A percentile compares a stretch with the other conserved stretches of the same genome.
phyloP scores from a whole-genome alignment of 1,140 invertebrate species.

The Propsilocerus akamusi region DNA sequence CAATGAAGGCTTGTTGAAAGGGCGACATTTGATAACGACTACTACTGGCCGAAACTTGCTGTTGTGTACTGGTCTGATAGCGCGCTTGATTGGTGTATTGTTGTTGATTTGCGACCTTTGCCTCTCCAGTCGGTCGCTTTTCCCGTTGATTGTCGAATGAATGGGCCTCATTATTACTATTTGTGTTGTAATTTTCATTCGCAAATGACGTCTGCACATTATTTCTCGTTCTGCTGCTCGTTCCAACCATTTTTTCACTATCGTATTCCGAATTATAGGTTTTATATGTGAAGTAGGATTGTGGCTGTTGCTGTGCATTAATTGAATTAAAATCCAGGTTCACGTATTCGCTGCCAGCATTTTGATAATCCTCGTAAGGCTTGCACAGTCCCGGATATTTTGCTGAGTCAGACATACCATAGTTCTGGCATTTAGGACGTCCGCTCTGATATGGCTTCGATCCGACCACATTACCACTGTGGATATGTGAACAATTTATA shows the following conservation, averaged over 20 bases:
- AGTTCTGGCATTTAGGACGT: constrained; percentile 44
- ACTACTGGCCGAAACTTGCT: no score
- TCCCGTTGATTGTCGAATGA: not conserved
- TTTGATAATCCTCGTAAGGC: constrained; percentile 10
- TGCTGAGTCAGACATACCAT: constrained; percentile 44
- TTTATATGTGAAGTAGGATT: not conserved
- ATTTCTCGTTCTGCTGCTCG: not conserved
- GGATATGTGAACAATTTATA: constrained; percentile 11
- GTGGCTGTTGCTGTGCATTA: constrained; percentile 13
- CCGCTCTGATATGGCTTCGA: constrained; percentile 54
- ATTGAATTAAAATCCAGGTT: constrained; percentile 16
- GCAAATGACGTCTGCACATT: not conserved
- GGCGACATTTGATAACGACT: not conserved
- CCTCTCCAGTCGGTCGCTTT: no score
- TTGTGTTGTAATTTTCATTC: not conserved
- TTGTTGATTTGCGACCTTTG: not conserved
- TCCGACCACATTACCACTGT: constrained; percentile 56
- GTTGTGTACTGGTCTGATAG: not conserved
- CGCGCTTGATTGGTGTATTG: not conserved
- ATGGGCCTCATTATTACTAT: not conserved
- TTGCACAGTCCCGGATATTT: constrained; percentile 54
- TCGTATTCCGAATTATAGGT: constrained; percentile 3
- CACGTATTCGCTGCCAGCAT: not conserved
- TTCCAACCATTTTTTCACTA: not conserved
- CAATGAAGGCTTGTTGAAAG: not conserved